Evolutionary conservation across 2,888 invertebrate species (phyloP), one percentile per base, ranked within the genome.

Genomic region (Schizaphis graminum): DNA sequence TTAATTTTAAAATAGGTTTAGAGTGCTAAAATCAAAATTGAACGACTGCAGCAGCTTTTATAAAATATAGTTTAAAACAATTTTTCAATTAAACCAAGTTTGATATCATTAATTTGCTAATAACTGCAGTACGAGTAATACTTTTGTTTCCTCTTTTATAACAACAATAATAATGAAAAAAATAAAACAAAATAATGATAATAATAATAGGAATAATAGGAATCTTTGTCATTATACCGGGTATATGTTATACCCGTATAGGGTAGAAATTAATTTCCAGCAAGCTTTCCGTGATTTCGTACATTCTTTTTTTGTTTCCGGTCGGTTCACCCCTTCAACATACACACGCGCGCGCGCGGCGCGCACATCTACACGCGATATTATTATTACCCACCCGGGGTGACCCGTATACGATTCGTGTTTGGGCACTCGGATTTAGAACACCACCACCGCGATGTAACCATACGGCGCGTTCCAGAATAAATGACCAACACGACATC

Each of bases 271-370:
- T 56, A 91, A 91, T 91, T 91, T 85, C 21, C 28, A 85, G 13
- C 44, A 44, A 91, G 56, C 84, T 85, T 91, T 85, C 85, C 85
- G 56, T 85, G 85, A 91, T 91, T 91, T 85, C 44, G 85, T 85
- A 91, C 56, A 85, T 85, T 85, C 21, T 56, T 56, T 84, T 41
- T 67, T 61, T n/a, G 84, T 91, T 77, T 53, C 91, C 90, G 49
- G 35, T 91, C 21, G 44, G 84, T 85, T 85, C 56, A 53, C 89
- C 89, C 89, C 89, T 90, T 90, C 44, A 47, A 61, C 44, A 21
- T 3, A 41, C 28, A 61, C 67, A n/a, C 67, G 21, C 67, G n/a
- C 49, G 13, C 41, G 16, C 77, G 26, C 44, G 21, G 28, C 41
- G 28, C 84, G 10, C 67, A 26, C 53, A 16, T 53, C 26, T n/a